These are phyloP conservation scores for Hephaestus fuliginosus DNA, from an alignment of 2,797 vertebrate genomes.

Conservation along the genomic window DNA sequence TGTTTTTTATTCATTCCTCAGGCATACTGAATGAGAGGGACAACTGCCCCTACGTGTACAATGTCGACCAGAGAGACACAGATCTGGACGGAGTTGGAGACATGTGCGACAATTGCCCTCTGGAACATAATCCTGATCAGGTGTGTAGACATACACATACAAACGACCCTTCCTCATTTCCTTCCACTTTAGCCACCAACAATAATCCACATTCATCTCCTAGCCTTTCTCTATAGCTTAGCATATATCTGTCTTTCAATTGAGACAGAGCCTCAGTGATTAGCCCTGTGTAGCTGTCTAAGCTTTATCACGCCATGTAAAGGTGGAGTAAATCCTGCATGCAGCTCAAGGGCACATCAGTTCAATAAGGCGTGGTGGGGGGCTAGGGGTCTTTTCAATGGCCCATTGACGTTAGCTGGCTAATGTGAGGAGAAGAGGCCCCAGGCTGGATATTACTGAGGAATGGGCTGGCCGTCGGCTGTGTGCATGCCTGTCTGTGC, in stretches of 20 bases:
- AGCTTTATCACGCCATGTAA: constrained; percentile 75
- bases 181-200: constrained; percentile 70
- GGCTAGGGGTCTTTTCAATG: constrained; percentile 77
- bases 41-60: constrained; percentile 97
- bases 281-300: constrained; percentile 58
- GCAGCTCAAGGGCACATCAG: constrained; percentile 78
- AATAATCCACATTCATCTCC: constrained; percentile 73
- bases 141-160: constrained; percentile 78
- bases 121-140: constrained; percentile 99
- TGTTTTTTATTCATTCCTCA: constrained; percentile 63
- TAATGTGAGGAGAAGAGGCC: constrained; percentile 75
- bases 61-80: constrained; percentile 95
- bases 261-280: constrained; percentile 61
- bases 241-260: constrained; percentile 71
- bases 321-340: constrained; percentile 74
- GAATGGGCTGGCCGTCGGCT: constrained; percentile 77
- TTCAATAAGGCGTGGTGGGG: constrained; percentile 80
- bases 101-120: constrained; percentile 98
- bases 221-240: constrained; percentile 63
- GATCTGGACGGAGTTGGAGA: constrained; percentile 97
- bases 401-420: constrained; percentile 73
- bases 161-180: constrained; percentile 48
- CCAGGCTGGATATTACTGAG: constrained; percentile 79
- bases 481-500: constrained; percentile 69
- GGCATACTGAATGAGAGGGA: constrained; percentile 96